Base-by-base conservation (phyloP, 2,797 vertebrate genomes). In the Microchirus variegatus region DNA sequence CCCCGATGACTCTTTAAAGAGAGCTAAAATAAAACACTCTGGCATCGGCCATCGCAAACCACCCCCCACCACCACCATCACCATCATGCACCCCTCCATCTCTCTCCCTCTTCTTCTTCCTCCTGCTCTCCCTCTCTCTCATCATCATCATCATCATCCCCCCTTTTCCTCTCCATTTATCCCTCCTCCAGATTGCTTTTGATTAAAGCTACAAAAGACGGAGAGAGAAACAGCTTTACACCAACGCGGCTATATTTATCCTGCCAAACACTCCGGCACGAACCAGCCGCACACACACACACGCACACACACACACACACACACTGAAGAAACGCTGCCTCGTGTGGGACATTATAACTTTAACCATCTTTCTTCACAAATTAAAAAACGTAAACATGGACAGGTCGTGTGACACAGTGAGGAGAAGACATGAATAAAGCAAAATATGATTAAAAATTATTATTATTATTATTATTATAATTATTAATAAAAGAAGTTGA, bases 181-280 rank as follows among this genome's bases (percentile, higher is more conserved):
- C 77, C 80, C 77, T 92, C 87, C 89, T 92, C 90, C 88, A 92
- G 90, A 93, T 91, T 91, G 89, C 87, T 92, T 93, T 91, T 92
- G 91, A 93, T 94, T 93, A 92, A 93, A 92, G 89, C 89, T 91
- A 89, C 87, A 91, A 90, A 90, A 90, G 83, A 84, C 38, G 68
- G 86, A 74, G 83, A 90, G 84, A 86, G n/a, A 85, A 89, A 88
- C 86, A 87, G 88, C 82, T 90, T 89, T 83, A 90, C 90, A 92
- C 90, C 89, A 85, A 92, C 87, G 85, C 82, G 69, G 86, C 90
- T 94, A 92, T 93, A 93, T 92, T 92, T 94, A 93, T 93, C 88
- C 87, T 85, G 84, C 85, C 90, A 89, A 90, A 87, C 86, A 90
- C 77, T 75, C 85, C 80, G 84, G 85, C 83, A 89, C 85, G 90